Conservation (phyloP, 1,140 invertebrate species). For the Planococcus citri region DNA sequence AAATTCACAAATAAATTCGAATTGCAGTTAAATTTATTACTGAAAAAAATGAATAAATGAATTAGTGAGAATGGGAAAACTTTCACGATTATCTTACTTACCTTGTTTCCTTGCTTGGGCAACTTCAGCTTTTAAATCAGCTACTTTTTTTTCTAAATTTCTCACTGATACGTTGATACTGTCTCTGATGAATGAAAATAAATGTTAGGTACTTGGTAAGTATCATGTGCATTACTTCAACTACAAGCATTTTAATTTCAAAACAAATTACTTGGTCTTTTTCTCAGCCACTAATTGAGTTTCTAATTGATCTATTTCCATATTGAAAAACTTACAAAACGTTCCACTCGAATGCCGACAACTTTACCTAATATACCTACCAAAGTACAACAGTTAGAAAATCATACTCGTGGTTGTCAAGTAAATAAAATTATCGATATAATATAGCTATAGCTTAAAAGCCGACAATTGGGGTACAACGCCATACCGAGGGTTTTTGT, state of each 20-base stretch:
- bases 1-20: too few species aligned
- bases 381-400: too few species aligned
- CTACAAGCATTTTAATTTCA: too few species aligned
- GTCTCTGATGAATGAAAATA: neutral
- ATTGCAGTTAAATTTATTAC: too few species aligned
- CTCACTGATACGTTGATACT: neutral
- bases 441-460: neutral
- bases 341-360: too few species aligned
- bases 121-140: neutral
- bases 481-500: too few species aligned
- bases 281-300: neutral
- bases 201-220: too few species aligned
- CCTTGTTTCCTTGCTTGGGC: neutral
- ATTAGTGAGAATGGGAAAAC: neutral
- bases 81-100: neutral
- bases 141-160: neutral
- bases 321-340: neutral
- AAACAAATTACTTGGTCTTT: neutral
- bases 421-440: conserved; percentile 4
- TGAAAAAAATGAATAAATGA: neutral
- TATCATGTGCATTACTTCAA: too few species aligned
- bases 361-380: too few species aligned
- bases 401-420: neutral
- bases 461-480: neutral
- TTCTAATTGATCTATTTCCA: neutral